Evolutionary conservation across 2,797 vertebrate species (phyloP), one percentile per base, ranked within the genome.

Genomic region (Phrynocephalus forsythii): DNA sequence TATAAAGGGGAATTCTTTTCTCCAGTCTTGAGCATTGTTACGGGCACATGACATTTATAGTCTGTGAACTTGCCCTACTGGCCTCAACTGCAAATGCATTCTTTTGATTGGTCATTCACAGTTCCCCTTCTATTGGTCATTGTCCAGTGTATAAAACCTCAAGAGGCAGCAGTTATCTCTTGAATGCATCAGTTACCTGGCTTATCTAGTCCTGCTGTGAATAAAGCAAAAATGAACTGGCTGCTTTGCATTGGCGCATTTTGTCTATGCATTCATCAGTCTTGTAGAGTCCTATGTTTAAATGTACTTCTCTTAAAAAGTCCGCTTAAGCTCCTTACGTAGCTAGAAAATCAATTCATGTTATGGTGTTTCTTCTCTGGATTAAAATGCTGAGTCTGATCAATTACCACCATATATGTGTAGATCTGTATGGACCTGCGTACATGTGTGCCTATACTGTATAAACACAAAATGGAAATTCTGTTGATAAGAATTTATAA

Each of bases 201-300:
- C 83, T 88, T 88, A 88, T 88, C 87, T 88, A 88, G 79, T 85
- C 87, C 87, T 88, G 87, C 87, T 88, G 87, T 88, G 87, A 88
- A 82, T 68, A 85, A 88, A 82, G 87, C 44, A 67, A 68, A 85
- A 82, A 77, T 76, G 83, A 84, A 72, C 72, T 68, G 81, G 13
- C 86, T 69, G 63, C 48, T 81, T 88, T 81, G 30, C 76, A 63
- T 30, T 72, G 82, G 38, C 20, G 26, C 71, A 82, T 81, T 84
- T 83, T 88, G 77, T 8, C 20, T 10, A 24, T 48, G 71, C 67
- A 87, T 87, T 87, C 79, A 52, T 75, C 69, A 18, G 48, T 48
- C 20, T 76, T 50, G 15, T 68, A 67, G 85, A 77, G 68, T 76
- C 63, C 78, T 76, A 63, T 33, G 68, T 33, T 76, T 82, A 38